Conservation (phyloP, 2,797 vertebrate genomes). For the Macroramphosus scolopax region DNA sequence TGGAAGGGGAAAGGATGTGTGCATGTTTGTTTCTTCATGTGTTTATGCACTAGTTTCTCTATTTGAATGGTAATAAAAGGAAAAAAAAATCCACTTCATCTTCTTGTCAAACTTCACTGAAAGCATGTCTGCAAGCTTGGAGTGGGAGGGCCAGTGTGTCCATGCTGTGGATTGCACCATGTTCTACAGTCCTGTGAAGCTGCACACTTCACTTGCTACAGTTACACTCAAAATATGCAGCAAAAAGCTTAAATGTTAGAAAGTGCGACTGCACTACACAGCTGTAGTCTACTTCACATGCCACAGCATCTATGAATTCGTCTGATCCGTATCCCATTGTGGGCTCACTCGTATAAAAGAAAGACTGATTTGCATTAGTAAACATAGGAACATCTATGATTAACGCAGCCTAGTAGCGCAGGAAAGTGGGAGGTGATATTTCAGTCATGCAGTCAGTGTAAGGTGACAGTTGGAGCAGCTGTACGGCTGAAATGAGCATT, state of each 20-base stretch:
- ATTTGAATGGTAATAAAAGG: slow-evolving; percentile 6
- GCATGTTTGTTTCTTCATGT: slow-evolving; percentile 5
- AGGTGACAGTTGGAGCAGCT: no score
- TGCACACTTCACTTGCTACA: no score
- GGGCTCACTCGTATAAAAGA: slow-evolving; percentile 17
- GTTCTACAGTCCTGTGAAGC: no score
- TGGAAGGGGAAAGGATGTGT: slow-evolving; percentile 20
- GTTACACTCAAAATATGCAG: no score
- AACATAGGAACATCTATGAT: slow-evolving; percentile 15
- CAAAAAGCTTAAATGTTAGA: no score
- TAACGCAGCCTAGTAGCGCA: slow-evolving; percentile 4
- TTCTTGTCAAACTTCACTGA: slow-evolving; percentile 11
- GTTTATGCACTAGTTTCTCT: slow-evolving; percentile 8
- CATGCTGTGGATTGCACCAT: no score
- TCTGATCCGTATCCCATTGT: slow-evolving; percentile 14
- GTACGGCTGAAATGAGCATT: no score
- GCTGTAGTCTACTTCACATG: slow-evolving; percentile 4
- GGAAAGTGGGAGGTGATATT: slow-evolving; percentile 8
- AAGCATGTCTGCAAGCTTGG: not conserved
- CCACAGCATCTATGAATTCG: slow-evolving; percentile 5
- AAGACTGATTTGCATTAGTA: slow-evolving; percentile 3
- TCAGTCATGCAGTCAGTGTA: not conserved
- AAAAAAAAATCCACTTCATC: slow-evolving; percentile 15
- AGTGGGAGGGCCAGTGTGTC: no score
- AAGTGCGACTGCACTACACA: no score